Percentiles rank a stretch among this genome's conserved stretches.
Evolutionary conservation across 2,888 invertebrate species (phyloP).

Genomic region (Idaea straminata): DNA sequence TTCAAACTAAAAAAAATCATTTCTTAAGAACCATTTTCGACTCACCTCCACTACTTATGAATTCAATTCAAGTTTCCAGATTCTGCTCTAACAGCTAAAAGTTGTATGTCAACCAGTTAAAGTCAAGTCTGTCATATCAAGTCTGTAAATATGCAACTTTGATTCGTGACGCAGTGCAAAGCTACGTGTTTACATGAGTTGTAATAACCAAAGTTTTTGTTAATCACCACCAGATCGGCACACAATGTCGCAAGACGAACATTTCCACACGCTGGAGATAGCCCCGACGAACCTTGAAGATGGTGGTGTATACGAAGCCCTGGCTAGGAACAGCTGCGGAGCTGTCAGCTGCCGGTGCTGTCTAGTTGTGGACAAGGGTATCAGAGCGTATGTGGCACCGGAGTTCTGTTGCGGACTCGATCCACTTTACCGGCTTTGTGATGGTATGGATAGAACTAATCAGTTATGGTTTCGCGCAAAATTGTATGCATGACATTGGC

Average conservation of each 20-base stretch:
- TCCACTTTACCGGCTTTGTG: conserved; percentile 80
- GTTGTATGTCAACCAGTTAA: too few relatives aligned
- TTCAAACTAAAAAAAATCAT: too few relatives aligned
- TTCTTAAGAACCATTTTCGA: too few relatives aligned
- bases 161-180: too few relatives aligned
- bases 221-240: conserved; percentile 68
- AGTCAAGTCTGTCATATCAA: too few relatives aligned
- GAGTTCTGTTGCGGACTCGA: conserved; percentile 87
- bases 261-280: conserved; percentile 93
- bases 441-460: conserved; percentile 60
- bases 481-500: too few relatives aligned
- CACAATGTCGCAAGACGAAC: conserved; percentile 84
- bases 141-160: too few relatives aligned
- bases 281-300: conserved; percentile 88
- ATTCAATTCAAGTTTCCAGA: too few relatives aligned
- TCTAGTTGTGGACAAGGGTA: conserved; percentile 90
- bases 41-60: too few relatives aligned
- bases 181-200: not conserved
- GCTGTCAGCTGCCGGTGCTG: conserved; percentile 89
- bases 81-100: too few relatives aligned
- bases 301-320: conserved; percentile 88
- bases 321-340: conserved; percentile 89
- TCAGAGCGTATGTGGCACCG: conserved; percentile 89
- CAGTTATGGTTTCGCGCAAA: not conserved
- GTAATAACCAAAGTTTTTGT: not conserved